Evolutionary conservation across 2,113 vertebrate genomes (phyloP), one percentile per base, ranked within the genome.

Genomic region (Beaufortia kweichowensis): DNA sequence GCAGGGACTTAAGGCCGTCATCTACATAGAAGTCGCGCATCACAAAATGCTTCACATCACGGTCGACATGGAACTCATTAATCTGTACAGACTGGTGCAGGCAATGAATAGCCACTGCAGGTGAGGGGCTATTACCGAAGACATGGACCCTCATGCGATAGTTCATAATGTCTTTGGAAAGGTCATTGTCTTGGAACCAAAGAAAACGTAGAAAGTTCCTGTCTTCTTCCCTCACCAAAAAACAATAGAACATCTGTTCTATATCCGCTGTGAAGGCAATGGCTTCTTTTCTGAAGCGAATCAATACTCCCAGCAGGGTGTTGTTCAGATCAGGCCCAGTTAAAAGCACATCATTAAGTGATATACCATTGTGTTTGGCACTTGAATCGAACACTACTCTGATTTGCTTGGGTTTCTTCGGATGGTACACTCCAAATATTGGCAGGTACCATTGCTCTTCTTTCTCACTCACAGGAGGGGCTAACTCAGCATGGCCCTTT

Each of bases 241-340:
- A 85, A 1, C 64, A 59, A 24, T 85, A 69, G 10, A 85, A 85
- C 78, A 79, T 79, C 29, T 84, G 78, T 24, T 80, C 24, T 19
- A 84, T 57, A 23, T 79, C 78, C 0, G 77, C 76, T 19, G 69
- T 77, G 4, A 84, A 11, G 0, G 68, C 78, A 4, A 79, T 15
- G 0, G 48, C 28, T 29, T 82, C 48, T 31, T 46, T 75, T 0
- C 71, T 9, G 62, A 81, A 81, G 0, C n/a, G 28, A 0, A 78
- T 19, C 1, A 85, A 24, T 0, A 82, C 82, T 7, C 79, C 60
- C 0, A 80, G 1, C 0, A 79, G 33, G 21, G 21, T 78, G 57
- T 78, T 82, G 57, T 83, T 82, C 0, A 85, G 26, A 59, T 83
- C 70, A 65, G 50, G 76, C 0, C 57, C 43, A 0, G 46, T 68